Conservation (phyloP, 92 coral and sea anemone genomes). For the Metridium senile region DNA sequence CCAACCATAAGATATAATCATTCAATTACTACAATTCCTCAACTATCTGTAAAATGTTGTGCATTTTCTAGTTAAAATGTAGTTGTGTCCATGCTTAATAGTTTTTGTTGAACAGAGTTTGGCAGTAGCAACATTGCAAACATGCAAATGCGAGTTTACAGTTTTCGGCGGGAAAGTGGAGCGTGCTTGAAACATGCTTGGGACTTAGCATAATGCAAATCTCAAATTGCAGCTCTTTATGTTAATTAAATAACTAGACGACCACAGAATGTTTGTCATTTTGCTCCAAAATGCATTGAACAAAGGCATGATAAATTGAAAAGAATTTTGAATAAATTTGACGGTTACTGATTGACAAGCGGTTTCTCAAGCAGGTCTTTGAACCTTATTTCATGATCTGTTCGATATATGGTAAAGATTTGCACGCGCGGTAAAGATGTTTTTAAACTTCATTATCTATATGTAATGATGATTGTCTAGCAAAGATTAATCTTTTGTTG, state of each 20-base stretch:
- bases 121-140: background rate
- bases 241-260: background rate
- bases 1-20: background rate
- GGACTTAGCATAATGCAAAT: background rate
- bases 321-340: conserved; percentile 2
- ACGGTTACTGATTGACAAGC: background rate
- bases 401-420: background rate
- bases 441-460: conserved; percentile 1
- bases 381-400: background rate
- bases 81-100: background rate
- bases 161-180: conserved; percentile 5
- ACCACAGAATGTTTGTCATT: background rate
- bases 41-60: background rate
- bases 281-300: background rate
- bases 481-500: conserved; percentile 1
- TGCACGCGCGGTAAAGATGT: background rate
- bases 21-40: background rate
- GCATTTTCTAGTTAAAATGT: background rate
- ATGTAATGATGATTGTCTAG: conserved; percentile 16
- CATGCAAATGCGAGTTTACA: background rate
- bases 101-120: background rate
- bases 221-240: background rate
- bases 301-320: conserved; percentile 2
- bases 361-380: background rate
- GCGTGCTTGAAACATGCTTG: conserved; percentile 1